Percentiles rank a stretch among this genome's conserved stretches.
phyloP scores from a whole-genome alignment of 1,140 invertebrate species.

The Sarcophaga bullata region DNA sequence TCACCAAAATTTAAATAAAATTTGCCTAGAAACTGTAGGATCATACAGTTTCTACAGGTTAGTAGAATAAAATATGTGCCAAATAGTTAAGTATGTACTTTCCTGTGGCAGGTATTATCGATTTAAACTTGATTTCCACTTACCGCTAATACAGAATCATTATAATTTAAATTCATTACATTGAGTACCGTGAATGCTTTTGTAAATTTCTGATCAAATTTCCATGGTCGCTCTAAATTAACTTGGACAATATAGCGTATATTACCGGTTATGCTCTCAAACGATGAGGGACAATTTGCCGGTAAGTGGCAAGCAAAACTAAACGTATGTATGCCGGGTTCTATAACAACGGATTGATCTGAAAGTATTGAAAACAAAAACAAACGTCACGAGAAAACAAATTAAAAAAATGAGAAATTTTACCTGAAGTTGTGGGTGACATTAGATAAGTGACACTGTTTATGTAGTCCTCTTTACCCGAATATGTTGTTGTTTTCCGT shows the following conservation, averaged over 20 bases:
- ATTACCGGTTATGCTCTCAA: constrained; percentile 27
- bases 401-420: too few relatives aligned
- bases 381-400: neutral
- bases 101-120: too few relatives aligned
- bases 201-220: constrained; percentile 41
- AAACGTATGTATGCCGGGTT: constrained; percentile 68
- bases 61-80: too few relatives aligned
- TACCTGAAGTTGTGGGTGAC: neutral
- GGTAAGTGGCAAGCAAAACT: constrained; percentile 69
- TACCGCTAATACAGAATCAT: neutral
- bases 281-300: constrained; percentile 58
- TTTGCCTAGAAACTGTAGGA: too few relatives aligned
- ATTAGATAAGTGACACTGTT: neutral
- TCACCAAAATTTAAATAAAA: too few relatives aligned
- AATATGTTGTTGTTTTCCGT: neutral
- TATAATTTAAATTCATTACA: constrained; percentile 29
- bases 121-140: neutral
- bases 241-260: constrained; percentile 42
- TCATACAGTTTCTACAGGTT: too few relatives aligned
- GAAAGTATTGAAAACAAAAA: neutral
- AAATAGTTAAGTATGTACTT: too few relatives aligned
- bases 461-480: constrained; percentile 35
- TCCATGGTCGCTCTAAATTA: constrained; percentile 35
- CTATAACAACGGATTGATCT: neutral
- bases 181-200: constrained; percentile 31